Evolutionary conservation across 2,888 invertebrate genomes (phyloP), one percentile per base, ranked within the genome.

Genomic region (Rhodophaea formosa): DNA sequence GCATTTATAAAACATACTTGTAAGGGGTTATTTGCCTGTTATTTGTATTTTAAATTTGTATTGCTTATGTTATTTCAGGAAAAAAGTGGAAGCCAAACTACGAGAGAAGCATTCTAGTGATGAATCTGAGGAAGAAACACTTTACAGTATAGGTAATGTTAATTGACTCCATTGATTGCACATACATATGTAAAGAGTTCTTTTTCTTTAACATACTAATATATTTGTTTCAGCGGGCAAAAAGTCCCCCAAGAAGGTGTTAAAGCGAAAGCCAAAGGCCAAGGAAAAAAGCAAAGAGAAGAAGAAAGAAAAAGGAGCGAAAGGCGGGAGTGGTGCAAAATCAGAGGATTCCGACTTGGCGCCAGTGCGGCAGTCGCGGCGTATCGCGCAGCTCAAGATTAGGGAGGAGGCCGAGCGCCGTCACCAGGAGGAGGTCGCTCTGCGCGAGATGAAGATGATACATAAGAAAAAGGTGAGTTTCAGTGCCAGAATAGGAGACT

Each of bases 371-470:
- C 96, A 96, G 73, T 97, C 97, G 1, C 92, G 97, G 0, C 92
- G 98, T 60, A 96, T 98, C 68, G 97, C 97, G 0, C 97, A 97
- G 80, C 92, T 96, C 72, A 96, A 97, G 80, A 96, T 97, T 59
- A 95, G 94, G 65, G 97, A 97, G 75, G 96, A 97, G 77, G 96
- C 96, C 0, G 96, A 97, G 61, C 84, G 95, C 0, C 86, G 95
- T 10, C 93, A 95, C 62, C 80, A 94, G 54, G 96, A 97, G 71
- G 96, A 96, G 70, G 93, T 95, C n/a, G 92, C 95, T 0, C 72
- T 95, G 47, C 88, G 93, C 2, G 93, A 94, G 54, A 86, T 95
- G 64, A 95, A 95, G 69, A 93, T 93, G 68, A 94, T 94, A 68
- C 91, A 93, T 53, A 93, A 92, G 74, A 93, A 93, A 58, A 89